Conservation (phyloP, 2,113 vertebrate genomes). For the Muntiacus reevesi region DNA sequence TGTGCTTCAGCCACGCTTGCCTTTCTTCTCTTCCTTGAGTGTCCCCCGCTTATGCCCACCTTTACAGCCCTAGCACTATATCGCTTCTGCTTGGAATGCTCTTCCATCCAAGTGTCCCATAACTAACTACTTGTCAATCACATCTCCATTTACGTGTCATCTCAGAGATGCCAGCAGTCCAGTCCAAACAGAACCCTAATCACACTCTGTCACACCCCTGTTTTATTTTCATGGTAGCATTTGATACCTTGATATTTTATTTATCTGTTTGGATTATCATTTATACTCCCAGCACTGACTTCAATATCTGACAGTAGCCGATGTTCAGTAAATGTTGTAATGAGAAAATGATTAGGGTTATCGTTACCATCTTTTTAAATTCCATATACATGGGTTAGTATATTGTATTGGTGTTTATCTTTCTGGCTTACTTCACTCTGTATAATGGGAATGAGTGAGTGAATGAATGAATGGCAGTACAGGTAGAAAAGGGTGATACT, state of each 20-base stretch:
- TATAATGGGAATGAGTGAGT: background rate
- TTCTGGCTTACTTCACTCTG: too few species aligned
- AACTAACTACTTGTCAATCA: background rate
- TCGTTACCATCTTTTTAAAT: too few species aligned
- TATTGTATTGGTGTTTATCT: too few species aligned
- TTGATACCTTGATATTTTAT: background rate
- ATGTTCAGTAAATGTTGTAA: background rate
- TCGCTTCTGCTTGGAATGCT: background rate
- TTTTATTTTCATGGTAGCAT: background rate
- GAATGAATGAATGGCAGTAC: background rate
- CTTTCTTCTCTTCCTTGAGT: background rate
- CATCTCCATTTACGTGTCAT: background rate
- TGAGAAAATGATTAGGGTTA: background rate
- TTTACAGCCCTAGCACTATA: background rate
- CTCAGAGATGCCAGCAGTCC: background rate
- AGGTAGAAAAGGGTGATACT: background rate
- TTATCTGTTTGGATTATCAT: background rate
- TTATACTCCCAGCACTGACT: background rate
- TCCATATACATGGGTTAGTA: too few species aligned
- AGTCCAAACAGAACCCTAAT: background rate
- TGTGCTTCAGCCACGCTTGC: background rate
- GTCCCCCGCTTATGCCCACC: background rate
- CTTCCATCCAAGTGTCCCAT: background rate
- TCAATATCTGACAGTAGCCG: background rate
- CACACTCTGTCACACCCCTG: background rate